phyloP scores from a whole-genome alignment of 2,113 vertebrate species.

The Nicator chloris region DNA sequence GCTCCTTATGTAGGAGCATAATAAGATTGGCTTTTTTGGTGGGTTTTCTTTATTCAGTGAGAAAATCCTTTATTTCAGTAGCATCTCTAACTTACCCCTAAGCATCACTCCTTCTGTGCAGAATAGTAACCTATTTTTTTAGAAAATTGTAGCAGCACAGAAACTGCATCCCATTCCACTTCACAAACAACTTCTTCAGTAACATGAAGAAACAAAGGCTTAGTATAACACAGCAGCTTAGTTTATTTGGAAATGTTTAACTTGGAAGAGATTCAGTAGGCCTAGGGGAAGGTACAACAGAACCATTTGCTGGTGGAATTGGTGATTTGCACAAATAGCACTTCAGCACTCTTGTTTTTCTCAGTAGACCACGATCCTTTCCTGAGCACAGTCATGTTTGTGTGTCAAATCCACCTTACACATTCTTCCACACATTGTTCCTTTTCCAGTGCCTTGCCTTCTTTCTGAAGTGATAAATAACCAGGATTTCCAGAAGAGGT shows the following conservation, averaged over 20 bases:
- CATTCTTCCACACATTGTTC: neutral
- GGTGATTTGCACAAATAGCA: neutral
- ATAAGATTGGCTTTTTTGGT: neutral
- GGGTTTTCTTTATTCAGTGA: neutral
- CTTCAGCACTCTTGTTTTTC: neutral
- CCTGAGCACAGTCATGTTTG: neutral
- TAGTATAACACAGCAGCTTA: slow-evolving; percentile 27
- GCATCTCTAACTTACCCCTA: neutral
- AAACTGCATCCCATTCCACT: neutral
- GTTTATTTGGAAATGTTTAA: slow-evolving; percentile 29
- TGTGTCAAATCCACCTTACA: neutral
- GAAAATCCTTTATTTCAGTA: neutral
- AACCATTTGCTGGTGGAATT: slow-evolving; percentile 3
- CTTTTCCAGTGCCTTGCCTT: neutral
- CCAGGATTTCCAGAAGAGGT: neutral
- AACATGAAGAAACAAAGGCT: neutral
- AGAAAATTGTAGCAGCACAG: neutral
- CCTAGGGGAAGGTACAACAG: neutral
- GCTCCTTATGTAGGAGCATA: neutral
- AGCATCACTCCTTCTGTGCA: neutral
- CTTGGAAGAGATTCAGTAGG: neutral
- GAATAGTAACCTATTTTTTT: neutral
- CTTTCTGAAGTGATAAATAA: neutral
- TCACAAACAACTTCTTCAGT: neutral
- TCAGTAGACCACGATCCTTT: neutral